Conservation (phyloP, 30 jellyfish, hydroid and myxozoan genomes). For the Turritopsis rubra region DNA sequence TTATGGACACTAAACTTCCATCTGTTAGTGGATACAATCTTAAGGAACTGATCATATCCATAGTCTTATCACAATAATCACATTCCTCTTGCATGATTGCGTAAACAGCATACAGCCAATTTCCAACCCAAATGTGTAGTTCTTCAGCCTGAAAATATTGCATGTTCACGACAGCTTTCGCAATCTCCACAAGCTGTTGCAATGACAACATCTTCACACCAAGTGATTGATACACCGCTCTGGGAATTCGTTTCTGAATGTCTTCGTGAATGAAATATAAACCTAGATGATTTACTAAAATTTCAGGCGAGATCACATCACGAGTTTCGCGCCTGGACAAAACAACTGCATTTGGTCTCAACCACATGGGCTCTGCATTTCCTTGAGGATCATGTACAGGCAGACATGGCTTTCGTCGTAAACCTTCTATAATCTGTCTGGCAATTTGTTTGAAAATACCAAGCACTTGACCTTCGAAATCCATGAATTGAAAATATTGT, state of each 20-base stretch:
- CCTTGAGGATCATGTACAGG: conserved; percentile 26
- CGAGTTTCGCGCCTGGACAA: not conserved
- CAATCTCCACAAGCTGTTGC: conserved; percentile 59
- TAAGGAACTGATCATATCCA: conserved; percentile 22
- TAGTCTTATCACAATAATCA: conserved; percentile 51
- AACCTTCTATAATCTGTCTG: conserved; percentile 32
- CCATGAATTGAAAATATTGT: conserved; percentile 50
- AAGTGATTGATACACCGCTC: conserved; percentile 39
- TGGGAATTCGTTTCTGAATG: conserved; percentile 34
- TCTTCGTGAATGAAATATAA: conserved; percentile 44
- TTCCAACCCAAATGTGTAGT: conserved; percentile 67
- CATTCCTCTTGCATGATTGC: conserved; percentile 34
- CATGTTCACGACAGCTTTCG: conserved; percentile 28
- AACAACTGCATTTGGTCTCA: not conserved
- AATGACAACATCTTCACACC: conserved; percentile 59
- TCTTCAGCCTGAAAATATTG: not conserved
- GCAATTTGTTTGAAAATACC: conserved; percentile 69
- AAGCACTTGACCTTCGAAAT: conserved; percentile 48
- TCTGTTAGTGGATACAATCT: conserved; percentile 45
- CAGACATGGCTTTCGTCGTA: conserved; percentile 51
- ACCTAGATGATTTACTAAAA: conserved; percentile 32
- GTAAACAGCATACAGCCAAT: conserved; percentile 57
- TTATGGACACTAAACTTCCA: conserved; percentile 38
- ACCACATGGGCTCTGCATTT: conserved; percentile 25
- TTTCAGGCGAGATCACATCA: conserved; percentile 19